These are phyloP conservation scores for Bolinopsis microptera DNA, from an alignment of 37 sponge, comb jelly and placozoan species.

Conservation along the genomic window DNA sequence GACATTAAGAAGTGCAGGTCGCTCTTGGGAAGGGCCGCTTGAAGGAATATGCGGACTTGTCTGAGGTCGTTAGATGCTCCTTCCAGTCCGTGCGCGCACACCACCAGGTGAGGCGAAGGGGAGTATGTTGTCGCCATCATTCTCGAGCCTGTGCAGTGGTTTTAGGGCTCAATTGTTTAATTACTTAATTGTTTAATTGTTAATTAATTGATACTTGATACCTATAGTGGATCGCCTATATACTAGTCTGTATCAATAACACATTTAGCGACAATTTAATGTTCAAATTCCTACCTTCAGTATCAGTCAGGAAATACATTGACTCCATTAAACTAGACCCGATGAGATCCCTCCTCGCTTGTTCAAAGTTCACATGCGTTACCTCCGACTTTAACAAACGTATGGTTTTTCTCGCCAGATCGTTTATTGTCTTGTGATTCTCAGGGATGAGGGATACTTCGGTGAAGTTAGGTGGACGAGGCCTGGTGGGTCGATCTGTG, in stretches of 20 bases:
- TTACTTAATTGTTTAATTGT: no score
- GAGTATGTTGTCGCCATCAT: slow-evolving; percentile 10
- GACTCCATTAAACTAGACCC: background rate
- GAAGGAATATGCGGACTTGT: slow-evolving; percentile 27
- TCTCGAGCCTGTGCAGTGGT: background rate
- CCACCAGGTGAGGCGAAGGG: background rate
- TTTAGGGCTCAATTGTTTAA: background rate
- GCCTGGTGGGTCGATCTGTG: background rate
- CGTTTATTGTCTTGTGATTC: background rate
- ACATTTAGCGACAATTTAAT: no score
- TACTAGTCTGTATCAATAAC: no score
- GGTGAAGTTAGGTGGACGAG: background rate
- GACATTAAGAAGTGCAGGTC: slow-evolving; percentile 25
- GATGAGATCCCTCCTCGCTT: background rate
- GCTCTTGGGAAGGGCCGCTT: slow-evolving; percentile 20
- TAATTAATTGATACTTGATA: no score
- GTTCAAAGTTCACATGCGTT: slow-evolving; percentile 42
- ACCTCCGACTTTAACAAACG: slow-evolving; percentile 8
- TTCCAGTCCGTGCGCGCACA: slow-evolving; percentile 44
- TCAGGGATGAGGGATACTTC: background rate
- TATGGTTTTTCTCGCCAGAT: slow-evolving; percentile 20
- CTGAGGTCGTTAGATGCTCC: background rate
- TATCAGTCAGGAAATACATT: slow-evolving; percentile 25
- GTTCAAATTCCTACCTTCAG: slow-evolving; percentile 23
- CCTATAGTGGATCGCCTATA: no score